Conservation (phyloP, 1,140 invertebrate genomes). For the Rhagoletis pomonella region DNA sequence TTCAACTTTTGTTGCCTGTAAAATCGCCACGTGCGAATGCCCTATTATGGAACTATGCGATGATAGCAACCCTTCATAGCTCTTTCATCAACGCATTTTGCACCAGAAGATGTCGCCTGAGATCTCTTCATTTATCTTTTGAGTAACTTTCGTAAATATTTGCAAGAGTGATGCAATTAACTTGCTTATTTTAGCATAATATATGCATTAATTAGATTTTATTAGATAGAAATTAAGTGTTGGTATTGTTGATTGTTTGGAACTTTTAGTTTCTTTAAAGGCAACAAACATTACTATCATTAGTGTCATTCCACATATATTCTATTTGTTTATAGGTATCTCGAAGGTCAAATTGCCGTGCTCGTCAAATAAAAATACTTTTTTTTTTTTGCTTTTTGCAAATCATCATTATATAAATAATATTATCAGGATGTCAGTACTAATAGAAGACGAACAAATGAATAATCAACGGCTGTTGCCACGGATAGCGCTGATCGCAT, state of each 20-base stretch:
- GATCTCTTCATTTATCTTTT: neutral
- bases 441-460: conserved; percentile 62
- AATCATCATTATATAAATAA: conserved; percentile 14
- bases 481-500: conserved; percentile 87
- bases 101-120: neutral
- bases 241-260: no score
- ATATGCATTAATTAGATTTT: no score
- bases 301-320: neutral
- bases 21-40: no score
- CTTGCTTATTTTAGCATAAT: no score
- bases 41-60: no score
- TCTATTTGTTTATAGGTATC: conserved; percentile 10
- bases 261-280: no score
- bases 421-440: conserved; percentile 61
- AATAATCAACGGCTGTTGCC: conserved; percentile 62
- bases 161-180: no score
- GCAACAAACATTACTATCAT: no score
- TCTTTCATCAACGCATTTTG: neutral
- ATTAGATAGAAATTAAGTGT: no score
- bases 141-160: conserved; percentile 1
- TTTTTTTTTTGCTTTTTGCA: neutral
- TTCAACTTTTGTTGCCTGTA: no score
- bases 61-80: no score
- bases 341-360: conserved; percentile 14
- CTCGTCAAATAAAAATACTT: neutral